Evolutionary conservation across 2,113 vertebrate species (phyloP), one percentile per base, ranked within the genome.

Genomic region (Ammodytes marinus): DNA sequence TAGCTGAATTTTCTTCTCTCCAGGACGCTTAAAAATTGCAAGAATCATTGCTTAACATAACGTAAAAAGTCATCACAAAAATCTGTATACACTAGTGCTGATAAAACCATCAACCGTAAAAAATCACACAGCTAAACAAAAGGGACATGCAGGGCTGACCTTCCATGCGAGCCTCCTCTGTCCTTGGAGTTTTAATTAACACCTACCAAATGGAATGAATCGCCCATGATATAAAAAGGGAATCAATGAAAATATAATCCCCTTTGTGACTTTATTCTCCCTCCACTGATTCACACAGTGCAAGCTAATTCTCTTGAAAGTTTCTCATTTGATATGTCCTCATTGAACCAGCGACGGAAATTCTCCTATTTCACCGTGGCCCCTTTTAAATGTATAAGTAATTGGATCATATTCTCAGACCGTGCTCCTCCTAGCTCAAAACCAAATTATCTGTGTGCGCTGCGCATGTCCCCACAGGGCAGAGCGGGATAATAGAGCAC

Each of bases 401-500:
- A 93, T 93, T 88, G 77, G 89, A 91, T 93, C 86, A 90, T 88
- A 78, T 84, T 87, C 78, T 80, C 82, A 69, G 80, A 50, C 84
- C 54, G 61, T 83, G 88, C 89, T 87, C 76, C 84, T 88, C 85
- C 82, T 75, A 40, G 69, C 77, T 79, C 82, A 52, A 90, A 93
- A 92, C 85, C 82, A 88, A 89, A 91, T 92, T 87, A 91, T 90
- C 76, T 82, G 78, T 77, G 79, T 79, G 79, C 42, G 63, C 80
- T 78, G 74, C 79, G 80, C 69, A 88, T 83, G 80, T 90, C 85
- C 82, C 88, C 69, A 71, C 74, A 47, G 84, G 85, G 78, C 77
- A 75, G 64, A 83, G 71, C 42, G 42, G 77, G 53, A 78, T 81
- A 83, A 87, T 77, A 64, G 67, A 77, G 82, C 79, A 50, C 60